Percentiles rank a stretch among this genome's conserved stretches.
Conservation (phyloP, 2,113 vertebrate species). For the Chaetops frenatus region DNA sequence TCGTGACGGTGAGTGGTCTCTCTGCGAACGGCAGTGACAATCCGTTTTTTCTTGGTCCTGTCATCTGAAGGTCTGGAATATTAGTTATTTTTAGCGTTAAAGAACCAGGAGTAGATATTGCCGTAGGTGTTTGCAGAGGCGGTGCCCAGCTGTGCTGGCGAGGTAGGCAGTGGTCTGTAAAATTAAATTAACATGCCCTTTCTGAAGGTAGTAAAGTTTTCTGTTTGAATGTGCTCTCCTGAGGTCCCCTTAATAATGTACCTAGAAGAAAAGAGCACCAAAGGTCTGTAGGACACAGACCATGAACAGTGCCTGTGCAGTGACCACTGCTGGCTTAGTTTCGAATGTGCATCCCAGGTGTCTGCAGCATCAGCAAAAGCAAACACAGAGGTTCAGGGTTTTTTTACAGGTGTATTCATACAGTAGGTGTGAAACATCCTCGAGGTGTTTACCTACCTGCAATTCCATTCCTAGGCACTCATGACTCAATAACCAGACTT, state of each 20-base stretch:
- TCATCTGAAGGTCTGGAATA: background rate
- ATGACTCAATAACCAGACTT: background rate
- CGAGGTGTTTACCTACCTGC: background rate
- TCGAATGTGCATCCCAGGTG: background rate
- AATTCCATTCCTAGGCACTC: background rate
- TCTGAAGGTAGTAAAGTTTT: background rate
- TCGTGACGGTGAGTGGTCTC: fast-evolving
- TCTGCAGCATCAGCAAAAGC: background rate
- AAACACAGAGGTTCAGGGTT: background rate
- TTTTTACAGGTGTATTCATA: fast-evolving
- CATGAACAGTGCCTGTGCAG: too few relatives aligned
- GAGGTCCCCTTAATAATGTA: fast-evolving
- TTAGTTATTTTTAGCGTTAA: background rate
- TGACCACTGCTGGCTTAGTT: background rate
- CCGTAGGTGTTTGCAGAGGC: background rate
- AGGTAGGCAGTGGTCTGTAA: background rate
- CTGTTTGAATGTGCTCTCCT: too few relatives aligned
- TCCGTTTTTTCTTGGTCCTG: background rate
- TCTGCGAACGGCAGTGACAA: background rate
- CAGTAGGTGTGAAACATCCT: background rate
- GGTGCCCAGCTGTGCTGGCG: background rate
- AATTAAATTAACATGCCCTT: fast-evolving
- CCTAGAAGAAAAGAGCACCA: fast-evolving
- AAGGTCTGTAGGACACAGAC: background rate
- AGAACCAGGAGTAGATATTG: background rate